Evolutionary conservation across 2,888 invertebrate genomes (phyloP).

Genomic region (Hirtodrosophila cameraria): DNA sequence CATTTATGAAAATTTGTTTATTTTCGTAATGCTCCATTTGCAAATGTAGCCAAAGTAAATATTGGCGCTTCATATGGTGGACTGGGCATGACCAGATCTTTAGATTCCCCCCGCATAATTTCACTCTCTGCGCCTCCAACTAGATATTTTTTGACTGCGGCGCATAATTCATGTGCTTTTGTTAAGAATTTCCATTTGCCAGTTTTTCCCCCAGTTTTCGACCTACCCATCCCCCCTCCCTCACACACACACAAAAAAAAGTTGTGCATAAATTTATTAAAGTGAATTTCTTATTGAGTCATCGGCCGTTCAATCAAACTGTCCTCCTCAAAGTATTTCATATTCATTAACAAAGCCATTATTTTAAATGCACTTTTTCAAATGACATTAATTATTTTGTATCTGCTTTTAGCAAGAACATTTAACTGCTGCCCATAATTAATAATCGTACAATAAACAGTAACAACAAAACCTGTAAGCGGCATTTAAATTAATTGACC

Average conservation of each 20-base stretch:
- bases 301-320: slow-evolving; percentile 2
- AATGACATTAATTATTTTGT: slow-evolving; percentile 28
- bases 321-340: slow-evolving; percentile 37
- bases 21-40: slow-evolving; percentile 79
- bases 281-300: slow-evolving; percentile 31
- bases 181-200: slow-evolving; percentile 46
- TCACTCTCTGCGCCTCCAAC: slow-evolving; percentile 9
- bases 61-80: slow-evolving; percentile 68
- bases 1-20: slow-evolving; percentile 82
- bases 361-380: slow-evolving; percentile 21
- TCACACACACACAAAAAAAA: no score
- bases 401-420: slow-evolving; percentile 26
- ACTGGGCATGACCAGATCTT: slow-evolving; percentile 32
- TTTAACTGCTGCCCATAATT: slow-evolving; percentile 13
- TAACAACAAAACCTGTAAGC: background rate
- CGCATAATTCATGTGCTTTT: slow-evolving; percentile 71
- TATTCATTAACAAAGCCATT: slow-evolving; percentile 28
- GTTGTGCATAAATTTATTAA: slow-evolving; percentile 43
- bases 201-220: background rate
- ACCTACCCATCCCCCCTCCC: background rate
- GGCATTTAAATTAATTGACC: slow-evolving; percentile 55
- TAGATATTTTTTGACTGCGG: slow-evolving; percentile 59
- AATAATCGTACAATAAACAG: slow-evolving; percentile 13
- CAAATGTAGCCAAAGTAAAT: slow-evolving; percentile 81
- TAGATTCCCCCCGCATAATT: background rate